These are phyloP conservation scores for Amorpha juglandis DNA, from an alignment of 2,888 invertebrate species.

Conservation along the genomic window DNA sequence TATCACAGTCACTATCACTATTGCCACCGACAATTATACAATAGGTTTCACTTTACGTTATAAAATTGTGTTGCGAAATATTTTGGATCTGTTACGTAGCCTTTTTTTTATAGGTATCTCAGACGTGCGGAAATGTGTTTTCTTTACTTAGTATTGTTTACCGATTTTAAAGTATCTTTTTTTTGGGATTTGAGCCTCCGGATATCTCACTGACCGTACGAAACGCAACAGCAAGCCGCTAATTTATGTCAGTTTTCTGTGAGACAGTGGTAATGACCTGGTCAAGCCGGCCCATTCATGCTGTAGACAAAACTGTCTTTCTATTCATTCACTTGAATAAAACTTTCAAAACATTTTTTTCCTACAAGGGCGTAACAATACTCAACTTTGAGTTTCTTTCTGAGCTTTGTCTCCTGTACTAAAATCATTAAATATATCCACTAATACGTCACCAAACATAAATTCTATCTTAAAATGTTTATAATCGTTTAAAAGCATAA, in stretches of 20 bases:
- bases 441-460: neutral
- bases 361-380: no score
- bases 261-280: no score
- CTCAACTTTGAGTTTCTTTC: no score
- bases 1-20: neutral
- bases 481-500: neutral
- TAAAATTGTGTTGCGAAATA: conserved; percentile 8
- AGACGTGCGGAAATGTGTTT: neutral
- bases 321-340: no score
- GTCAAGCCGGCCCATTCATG: no score
- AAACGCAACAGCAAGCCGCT: no score
- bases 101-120: no score
- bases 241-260: no score
- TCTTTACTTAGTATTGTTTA: neutral
- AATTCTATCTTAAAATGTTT: neutral
- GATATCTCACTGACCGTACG: no score
- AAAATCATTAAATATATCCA: neutral
- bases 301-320: no score
- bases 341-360: no score
- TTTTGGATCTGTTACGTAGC: conserved; percentile 8
- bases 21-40: neutral
- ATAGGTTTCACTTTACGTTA: conserved; percentile 12
- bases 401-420: neutral
- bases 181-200: no score
- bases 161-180: neutral